Percentiles rank a stretch among this genome's conserved stretches.
Conservation (phyloP, 2,888 invertebrate species). For the Sicus ferrugineus region DNA sequence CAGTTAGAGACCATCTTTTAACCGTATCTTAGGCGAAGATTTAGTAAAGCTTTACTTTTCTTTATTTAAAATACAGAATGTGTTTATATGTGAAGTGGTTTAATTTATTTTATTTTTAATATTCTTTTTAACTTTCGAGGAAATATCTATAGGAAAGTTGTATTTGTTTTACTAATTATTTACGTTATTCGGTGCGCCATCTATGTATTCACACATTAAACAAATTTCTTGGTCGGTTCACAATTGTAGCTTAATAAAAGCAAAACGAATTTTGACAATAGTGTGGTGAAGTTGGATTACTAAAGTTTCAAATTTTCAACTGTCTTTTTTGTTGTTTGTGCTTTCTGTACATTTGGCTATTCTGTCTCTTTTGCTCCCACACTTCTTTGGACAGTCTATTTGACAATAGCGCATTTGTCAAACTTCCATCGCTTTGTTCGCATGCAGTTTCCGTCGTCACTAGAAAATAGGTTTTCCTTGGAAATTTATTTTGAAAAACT, state of each 20-base stretch:
- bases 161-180: too few relatives aligned
- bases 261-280: slow-evolving; percentile 27
- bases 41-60: too few relatives aligned
- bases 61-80: too few relatives aligned
- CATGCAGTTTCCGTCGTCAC: slow-evolving; percentile 16
- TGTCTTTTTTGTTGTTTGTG: slow-evolving; percentile 20
- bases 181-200: not conserved
- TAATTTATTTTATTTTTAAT: too few relatives aligned
- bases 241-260: not conserved
- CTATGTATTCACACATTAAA: not conserved
- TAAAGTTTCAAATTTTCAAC: slow-evolving; percentile 29
- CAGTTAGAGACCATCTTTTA: too few relatives aligned
- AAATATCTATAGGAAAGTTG: too few relatives aligned
- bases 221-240: not conserved
- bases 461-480: slow-evolving; percentile 28
- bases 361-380: slow-evolving; percentile 1
- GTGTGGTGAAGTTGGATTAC: slow-evolving; percentile 5
- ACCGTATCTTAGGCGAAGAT: too few relatives aligned
- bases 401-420: slow-evolving; percentile 44
- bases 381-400: slow-evolving; percentile 18
- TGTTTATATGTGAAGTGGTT: too few relatives aligned
- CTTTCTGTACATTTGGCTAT: not conserved
- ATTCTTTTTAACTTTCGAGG: too few relatives aligned
- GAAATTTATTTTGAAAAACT: slow-evolving; percentile 25
- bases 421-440: slow-evolving; percentile 41